phyloP scores from a whole-genome alignment of 2,113 vertebrate genomes.

The Elephantulus edwardii region DNA sequence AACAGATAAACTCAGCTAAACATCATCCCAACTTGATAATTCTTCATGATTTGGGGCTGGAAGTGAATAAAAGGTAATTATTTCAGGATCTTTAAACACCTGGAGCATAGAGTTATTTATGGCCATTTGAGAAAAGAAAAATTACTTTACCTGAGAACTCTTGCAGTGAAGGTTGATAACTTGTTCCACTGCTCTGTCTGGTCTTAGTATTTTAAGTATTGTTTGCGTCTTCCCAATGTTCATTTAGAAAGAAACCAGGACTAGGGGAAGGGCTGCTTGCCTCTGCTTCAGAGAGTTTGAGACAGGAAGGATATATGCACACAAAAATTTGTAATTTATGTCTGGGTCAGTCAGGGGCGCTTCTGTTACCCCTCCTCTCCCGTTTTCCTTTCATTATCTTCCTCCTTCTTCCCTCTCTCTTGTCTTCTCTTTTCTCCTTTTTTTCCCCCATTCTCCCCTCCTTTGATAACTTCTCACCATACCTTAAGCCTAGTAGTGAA shows the following conservation, averaged over 20 bases:
- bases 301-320: background rate
- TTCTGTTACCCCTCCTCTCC: background rate
- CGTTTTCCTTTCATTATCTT: background rate
- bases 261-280: background rate
- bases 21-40: conserved; percentile 50
- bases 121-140: conserved; percentile 56
- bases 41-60: conserved; percentile 22
- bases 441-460: too few relatives aligned
- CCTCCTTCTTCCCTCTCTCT: background rate
- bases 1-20: background rate
- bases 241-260: background rate
- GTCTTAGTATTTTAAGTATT: background rate
- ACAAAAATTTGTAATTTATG: background rate
- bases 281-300: background rate
- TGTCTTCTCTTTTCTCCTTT: too few relatives aligned
- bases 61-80: conserved; percentile 51
- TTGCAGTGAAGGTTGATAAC: conserved; percentile 34
- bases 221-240: background rate
- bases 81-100: conserved; percentile 67
- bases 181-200: background rate
- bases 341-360: background rate
- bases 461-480: background rate
- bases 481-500: background rate
- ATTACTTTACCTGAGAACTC: conserved; percentile 44
- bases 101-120: conserved; percentile 68